Evolutionary conservation across 2,797 vertebrate genomes (phyloP).

Genomic region (Discoglossus pictus): DNA sequence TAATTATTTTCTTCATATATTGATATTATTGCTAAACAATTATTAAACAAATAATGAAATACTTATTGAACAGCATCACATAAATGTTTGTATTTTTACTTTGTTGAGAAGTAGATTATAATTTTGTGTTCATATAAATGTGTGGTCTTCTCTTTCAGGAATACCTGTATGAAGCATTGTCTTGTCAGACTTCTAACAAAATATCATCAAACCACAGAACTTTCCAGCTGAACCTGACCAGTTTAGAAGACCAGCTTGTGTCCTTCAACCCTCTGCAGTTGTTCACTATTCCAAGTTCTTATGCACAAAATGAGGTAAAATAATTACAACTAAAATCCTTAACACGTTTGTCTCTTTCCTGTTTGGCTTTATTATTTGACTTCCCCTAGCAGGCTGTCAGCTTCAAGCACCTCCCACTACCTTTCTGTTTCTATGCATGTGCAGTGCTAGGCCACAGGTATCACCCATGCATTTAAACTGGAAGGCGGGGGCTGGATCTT

Average conservation of each 20-base stretch:
- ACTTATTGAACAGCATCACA: too few relatives aligned
- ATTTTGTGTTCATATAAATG: neutral
- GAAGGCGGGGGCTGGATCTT: too few relatives aligned
- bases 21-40: too few relatives aligned
- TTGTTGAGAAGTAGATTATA: too few relatives aligned
- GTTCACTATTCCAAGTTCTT: constrained; percentile 74
- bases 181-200: constrained; percentile 56
- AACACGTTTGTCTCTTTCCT: neutral
- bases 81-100: neutral
- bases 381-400: too few relatives aligned
- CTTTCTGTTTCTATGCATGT: too few relatives aligned
- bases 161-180: constrained; percentile 78
- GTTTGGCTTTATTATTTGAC: too few relatives aligned
- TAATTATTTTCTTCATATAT: too few relatives aligned
- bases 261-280: constrained; percentile 82
- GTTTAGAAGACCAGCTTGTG: constrained; percentile 47
- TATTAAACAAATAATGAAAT: too few relatives aligned
- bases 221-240: constrained; percentile 65
- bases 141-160: constrained; percentile 68
- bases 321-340: neutral
- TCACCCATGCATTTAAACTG: too few relatives aligned
- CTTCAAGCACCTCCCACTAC: too few relatives aligned
- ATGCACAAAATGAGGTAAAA: constrained; percentile 82
- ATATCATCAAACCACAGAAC: constrained; percentile 47
- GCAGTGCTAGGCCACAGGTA: too few relatives aligned